Evolutionary conservation across 1,140 invertebrate species (phyloP), one percentile per base, ranked within the genome.

Genomic region (Steinernema khuongi): DNA sequence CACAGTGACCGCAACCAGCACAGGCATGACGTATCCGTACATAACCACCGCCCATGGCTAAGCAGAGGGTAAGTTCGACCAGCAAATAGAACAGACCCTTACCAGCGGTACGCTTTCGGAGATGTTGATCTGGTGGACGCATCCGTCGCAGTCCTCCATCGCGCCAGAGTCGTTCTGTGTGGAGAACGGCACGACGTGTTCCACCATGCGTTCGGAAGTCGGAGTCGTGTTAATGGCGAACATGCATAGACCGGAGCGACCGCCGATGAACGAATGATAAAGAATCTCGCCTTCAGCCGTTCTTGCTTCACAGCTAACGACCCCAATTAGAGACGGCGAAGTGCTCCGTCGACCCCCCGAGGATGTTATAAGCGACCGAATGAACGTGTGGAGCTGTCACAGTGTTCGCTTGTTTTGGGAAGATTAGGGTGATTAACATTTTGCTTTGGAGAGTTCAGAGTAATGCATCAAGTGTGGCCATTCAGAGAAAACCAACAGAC

Each of bases 1-100:
- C 11, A 92, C 90, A 0, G 93, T 95, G 17, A 94, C 89, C 1
- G 93, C 88, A 1, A 94, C 88, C 17, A 95, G 30, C 19, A 79
- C 14, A 7, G 79, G 79, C 19, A 79, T 67, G 18, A 76, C 67
- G 66, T 69, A 73, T 2, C 77, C 79, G 67, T 80, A 80, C n/a
- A 80, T 28, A 0, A 74, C 77, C 17, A 71, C 11, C 30, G 77
- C 79, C 50, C 50, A 60, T 60, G 14, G 50, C 50, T 60, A 22
- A 60, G 26, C 14, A 60, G 22, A 22, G 19, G 2, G 50, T 14
- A 7, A n/a, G 50, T 60, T 60, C 4, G 2, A 7, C 22, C 26
- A 26, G 26, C 14, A 26, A 11, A n/a, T 4, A 26, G 19, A 11
- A 41, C n/a, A 7, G n/a, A 7, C 4, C 14, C 50, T 7, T 7